phyloP scores from a whole-genome alignment of 2,797 vertebrate genomes.

The Antrozous pallidus region DNA sequence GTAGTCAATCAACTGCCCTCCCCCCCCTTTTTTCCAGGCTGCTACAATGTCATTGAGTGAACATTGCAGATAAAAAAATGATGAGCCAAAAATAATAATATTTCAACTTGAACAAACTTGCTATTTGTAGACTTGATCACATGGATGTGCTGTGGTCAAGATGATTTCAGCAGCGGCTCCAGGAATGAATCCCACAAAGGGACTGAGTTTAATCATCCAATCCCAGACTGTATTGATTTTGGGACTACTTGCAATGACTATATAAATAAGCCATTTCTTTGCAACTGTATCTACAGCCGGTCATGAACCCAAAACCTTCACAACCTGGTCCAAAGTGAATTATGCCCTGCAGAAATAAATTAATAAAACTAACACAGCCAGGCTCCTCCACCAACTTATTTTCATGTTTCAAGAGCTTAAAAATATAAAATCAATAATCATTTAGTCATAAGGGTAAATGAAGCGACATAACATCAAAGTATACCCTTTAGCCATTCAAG shows the following conservation, averaged over 20 bases:
- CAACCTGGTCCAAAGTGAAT: constrained; percentile 88
- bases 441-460: constrained; percentile 96
- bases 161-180: constrained; percentile 82
- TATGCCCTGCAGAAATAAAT: constrained; percentile 91
- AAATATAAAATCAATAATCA: constrained; percentile 97
- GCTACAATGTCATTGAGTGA: constrained; percentile 83
- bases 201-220: constrained; percentile 90
- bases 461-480: constrained; percentile 92
- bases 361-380: constrained; percentile 88
- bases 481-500: constrained; percentile 90
- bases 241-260: constrained; percentile 89
- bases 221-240: constrained; percentile 91
- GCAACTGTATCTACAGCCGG: constrained; percentile 86
- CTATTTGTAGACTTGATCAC: constrained; percentile 83
- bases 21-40: constrained; percentile 58
- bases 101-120: constrained; percentile 86
- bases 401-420: constrained; percentile 90
- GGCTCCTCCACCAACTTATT: constrained; percentile 88
- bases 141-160: constrained; percentile 84
- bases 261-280: constrained; percentile 92
- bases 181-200: constrained; percentile 88
- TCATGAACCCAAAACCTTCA: constrained; percentile 90
- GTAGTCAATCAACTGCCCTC: constrained; percentile 78
- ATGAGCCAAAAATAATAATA: constrained; percentile 74
- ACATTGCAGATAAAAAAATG: constrained; percentile 79